These are phyloP conservation scores for Brachyhypopomus occidentalis DNA, from an alignment of 2,113 vertebrate species.

Conservation along the genomic window DNA sequence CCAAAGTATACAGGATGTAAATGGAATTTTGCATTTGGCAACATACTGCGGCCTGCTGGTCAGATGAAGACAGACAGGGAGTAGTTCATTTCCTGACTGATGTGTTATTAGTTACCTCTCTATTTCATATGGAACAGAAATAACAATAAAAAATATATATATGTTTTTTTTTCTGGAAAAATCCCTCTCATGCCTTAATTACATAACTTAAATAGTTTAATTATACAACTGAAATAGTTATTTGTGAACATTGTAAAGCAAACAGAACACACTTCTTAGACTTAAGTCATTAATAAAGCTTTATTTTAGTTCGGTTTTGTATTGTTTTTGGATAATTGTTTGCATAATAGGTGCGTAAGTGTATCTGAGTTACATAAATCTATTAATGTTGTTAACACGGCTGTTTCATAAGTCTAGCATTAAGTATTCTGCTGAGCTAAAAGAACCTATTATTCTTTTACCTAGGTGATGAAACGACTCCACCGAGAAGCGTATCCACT, in stretches of 20 bases:
- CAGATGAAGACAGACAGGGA: constrained; percentile 36
- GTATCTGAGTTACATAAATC: neutral
- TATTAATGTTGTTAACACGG: neutral
- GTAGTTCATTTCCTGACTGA: neutral
- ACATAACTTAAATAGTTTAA: too few relatives aligned
- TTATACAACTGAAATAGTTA: too few relatives aligned
- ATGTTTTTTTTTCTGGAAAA: neutral
- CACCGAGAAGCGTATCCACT: neutral
- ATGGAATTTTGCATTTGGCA: constrained; percentile 36
- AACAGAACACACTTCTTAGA: too few relatives aligned
- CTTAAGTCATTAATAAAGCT: too few relatives aligned
- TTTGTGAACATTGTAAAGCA: too few relatives aligned
- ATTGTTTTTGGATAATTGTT: neutral
- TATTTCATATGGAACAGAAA: neutral
- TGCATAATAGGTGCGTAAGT: neutral
- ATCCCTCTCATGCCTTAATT: too few relatives aligned
- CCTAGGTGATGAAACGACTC: constrained; percentile 15
- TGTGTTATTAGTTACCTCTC: neutral
- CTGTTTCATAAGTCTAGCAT: constrained; percentile 12
- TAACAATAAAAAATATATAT: neutral
- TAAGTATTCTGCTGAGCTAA: constrained; percentile 22
- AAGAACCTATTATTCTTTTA: constrained; percentile 14
- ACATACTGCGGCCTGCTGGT: constrained; percentile 38
- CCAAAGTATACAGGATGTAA: constrained; percentile 51
- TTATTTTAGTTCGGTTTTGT: too few relatives aligned